phyloP scores from a whole-genome alignment of 2,113 vertebrate genomes.

The Emydocephalus ijimae region DNA sequence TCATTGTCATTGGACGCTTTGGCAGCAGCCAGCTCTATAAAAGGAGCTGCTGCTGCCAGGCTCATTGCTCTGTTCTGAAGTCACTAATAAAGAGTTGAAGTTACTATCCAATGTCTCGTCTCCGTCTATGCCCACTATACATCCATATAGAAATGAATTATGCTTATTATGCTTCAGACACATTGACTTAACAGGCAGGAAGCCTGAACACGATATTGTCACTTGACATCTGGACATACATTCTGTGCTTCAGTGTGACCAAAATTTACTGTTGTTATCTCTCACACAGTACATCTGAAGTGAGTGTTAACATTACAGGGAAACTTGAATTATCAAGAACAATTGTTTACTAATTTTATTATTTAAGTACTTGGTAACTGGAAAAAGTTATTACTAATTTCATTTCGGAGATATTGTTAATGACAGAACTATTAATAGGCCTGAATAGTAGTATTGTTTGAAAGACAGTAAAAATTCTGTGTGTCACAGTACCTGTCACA shows the following conservation, averaged over 20 bases:
- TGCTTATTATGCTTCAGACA: not conserved
- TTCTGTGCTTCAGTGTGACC: not conserved
- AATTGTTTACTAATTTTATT: conserved; percentile 43
- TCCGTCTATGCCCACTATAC: too few relatives aligned
- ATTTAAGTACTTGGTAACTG: conserved; percentile 32
- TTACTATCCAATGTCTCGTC: too few relatives aligned
- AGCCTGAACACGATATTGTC: not conserved
- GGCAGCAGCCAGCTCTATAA: too few relatives aligned
- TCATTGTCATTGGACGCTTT: too few relatives aligned
- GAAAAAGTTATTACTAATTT: conserved; percentile 25
- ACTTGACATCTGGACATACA: not conserved
- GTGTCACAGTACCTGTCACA: conserved; percentile 9
- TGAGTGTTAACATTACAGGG: conserved; percentile 14
- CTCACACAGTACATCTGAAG: conserved; percentile 11
- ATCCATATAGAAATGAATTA: not conserved
- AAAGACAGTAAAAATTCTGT: conserved; percentile 17
- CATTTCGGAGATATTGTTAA: conserved; percentile 27
- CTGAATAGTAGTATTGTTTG: not conserved
- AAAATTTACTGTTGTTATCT: not conserved
- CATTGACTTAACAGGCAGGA: not conserved
- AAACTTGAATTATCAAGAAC: conserved; percentile 9
- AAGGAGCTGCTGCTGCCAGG: too few relatives aligned
- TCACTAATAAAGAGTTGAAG: too few relatives aligned
- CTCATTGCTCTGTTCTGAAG: too few relatives aligned
- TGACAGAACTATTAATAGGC: conserved; percentile 29